phyloP scores from a whole-genome alignment of 2,888 invertebrate species.

The Pollenia angustigena region DNA sequence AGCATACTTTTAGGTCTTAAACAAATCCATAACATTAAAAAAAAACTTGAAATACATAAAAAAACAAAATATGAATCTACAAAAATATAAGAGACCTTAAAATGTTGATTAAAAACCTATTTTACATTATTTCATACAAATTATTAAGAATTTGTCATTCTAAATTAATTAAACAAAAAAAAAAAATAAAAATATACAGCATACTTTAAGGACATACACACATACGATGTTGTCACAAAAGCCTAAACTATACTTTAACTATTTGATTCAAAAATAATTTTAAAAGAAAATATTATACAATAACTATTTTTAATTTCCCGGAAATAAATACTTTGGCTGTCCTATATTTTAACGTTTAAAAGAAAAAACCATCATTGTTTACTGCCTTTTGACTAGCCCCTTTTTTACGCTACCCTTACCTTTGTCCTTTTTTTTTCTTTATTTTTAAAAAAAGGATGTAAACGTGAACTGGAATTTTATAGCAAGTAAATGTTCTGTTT shows the following conservation, averaged over 20 bases:
- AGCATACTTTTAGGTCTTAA: constrained; percentile 30
- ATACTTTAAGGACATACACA: neutral
- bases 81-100: too few species aligned
- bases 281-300: neutral
- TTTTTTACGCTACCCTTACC: neutral
- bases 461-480: constrained; percentile 14
- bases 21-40: too few species aligned
- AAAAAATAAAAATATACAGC: too few species aligned
- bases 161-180: too few species aligned
- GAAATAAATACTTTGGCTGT: constrained; percentile 9
- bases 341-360: neutral
- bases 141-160: too few species aligned
- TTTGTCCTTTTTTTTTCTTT: constrained; percentile 17
- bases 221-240: too few species aligned
- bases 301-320: constrained; percentile 20
- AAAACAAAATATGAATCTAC: too few species aligned
- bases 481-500: constrained; percentile 25
- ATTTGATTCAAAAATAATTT: neutral
- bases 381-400: neutral
- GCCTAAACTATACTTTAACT: too few species aligned
- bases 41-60: neutral
- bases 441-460: neutral
- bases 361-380: neutral
- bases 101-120: too few species aligned
- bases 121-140: too few species aligned